Evolutionary conservation across 2,797 vertebrate species (phyloP), one percentile per base, ranked within the genome.

Genomic region (Helicolenus hilgendorfi): DNA sequence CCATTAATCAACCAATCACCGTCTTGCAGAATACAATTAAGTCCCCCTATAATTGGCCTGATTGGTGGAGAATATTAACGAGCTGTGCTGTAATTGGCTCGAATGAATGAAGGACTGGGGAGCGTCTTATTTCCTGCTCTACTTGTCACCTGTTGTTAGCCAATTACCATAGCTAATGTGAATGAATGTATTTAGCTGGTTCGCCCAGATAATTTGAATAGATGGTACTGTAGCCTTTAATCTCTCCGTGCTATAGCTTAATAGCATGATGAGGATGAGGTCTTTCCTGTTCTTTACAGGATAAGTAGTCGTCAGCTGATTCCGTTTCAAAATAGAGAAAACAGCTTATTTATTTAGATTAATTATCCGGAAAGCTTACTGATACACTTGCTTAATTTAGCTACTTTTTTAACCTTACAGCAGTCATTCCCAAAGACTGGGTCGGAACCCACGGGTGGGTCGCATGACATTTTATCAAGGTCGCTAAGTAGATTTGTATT

Each of bases 31-130:
- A 96, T 89, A 85, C 73, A 91, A 93, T 96, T 93, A 93, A 29
- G 68, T 62, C 64, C 60, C 83, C 18, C 22, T 78, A 70, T 95
- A 97, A 97, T 97, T 94, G 89, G 65, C 73, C 92, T 93, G 88
- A 96, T 95, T 96, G 92, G 96, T 90, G 86, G 91, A 85, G 92
- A 94, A 96, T 96, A 96, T 96, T 96, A 96, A 97, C 76, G 92
- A 95, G 84, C 87, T 78, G 14, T 38, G 71, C 83, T 79, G 86
- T 96, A 96, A 96, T 94, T 94, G 89, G 79, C 80, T 79, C 20
- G 93, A 94, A 96, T 95, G 73, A 93, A 93, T 77, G 92, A 86
- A 62, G 27, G 80, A 38, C 86, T 68, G 67, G 83, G 89, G 75
- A 86, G 82, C 78, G 59, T 94, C 94, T 94, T 90, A 91, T 93